Evolutionary conservation across 2,888 invertebrate genomes (phyloP).

Genomic region (Tenthredo notha): DNA sequence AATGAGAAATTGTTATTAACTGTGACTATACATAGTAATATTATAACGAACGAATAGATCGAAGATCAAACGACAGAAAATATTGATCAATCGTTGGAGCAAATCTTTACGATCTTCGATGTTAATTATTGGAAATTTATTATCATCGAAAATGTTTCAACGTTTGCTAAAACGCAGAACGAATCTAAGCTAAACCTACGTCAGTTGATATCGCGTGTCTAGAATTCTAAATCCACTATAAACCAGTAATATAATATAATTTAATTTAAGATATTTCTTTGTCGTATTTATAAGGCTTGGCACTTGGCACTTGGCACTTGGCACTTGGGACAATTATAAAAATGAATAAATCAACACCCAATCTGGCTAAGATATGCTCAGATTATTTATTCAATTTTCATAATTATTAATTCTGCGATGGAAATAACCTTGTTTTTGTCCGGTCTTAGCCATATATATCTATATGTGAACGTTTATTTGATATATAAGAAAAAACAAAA

Average conservation of each 20-base stretch:
- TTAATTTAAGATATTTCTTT: slow-evolving; percentile 12
- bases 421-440: slow-evolving; percentile 34
- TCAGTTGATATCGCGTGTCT: slow-evolving; percentile 1
- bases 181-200: slow-evolving; percentile 15
- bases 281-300: not conserved
- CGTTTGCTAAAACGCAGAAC: slow-evolving; percentile 16
- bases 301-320: not conserved
- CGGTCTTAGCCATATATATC: not conserved
- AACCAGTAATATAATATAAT: not conserved
- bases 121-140: slow-evolving; percentile 24
- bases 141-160: not conserved
- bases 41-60: not conserved
- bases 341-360: not conserved
- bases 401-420: slow-evolving; percentile 16
- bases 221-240: not conserved
- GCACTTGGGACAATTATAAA: slow-evolving; percentile 21
- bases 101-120: slow-evolving; percentile 24
- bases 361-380: not conserved
- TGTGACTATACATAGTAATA: not conserved
- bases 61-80: not conserved
- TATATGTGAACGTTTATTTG: not conserved
- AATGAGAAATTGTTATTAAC: slow-evolving; percentile 24
- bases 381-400: slow-evolving; percentile 12
- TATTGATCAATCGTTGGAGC: not conserved
- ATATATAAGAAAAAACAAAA: not conserved